A percentile compares a stretch with the other conserved stretches of the same genome.
Evolutionary conservation across 2,113 vertebrate species (phyloP).

Genomic region (Ceyx cyanopectus): DNA sequence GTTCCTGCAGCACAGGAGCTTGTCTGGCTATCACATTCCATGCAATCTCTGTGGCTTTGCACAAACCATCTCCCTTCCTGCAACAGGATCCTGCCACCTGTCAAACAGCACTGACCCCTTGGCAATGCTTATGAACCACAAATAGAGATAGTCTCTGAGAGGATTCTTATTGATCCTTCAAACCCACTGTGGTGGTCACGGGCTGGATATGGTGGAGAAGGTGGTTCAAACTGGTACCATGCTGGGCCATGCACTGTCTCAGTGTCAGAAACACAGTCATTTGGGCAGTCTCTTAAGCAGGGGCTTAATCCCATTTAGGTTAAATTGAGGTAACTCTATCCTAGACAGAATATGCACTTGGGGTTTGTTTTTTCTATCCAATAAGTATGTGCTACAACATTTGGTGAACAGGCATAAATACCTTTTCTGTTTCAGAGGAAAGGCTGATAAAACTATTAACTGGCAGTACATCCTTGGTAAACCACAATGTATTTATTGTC

Average conservation of each 20-base stretch:
- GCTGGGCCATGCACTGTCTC: accelerated
- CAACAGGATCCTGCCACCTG: neutral
- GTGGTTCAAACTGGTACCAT: neutral
- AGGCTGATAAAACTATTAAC: neutral
- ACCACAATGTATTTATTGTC: neutral
- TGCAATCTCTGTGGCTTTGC: neutral
- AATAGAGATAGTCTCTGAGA: neutral
- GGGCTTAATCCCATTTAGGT: neutral
- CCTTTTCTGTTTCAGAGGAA: neutral
- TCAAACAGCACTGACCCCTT: neutral
- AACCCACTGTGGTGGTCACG: neutral
- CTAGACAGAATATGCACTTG: neutral
- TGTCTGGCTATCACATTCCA: neutral
- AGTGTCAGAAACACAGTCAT: neutral
- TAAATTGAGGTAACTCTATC: neutral
- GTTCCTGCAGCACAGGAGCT: neutral
- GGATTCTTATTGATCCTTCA: neutral
- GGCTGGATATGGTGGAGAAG: neutral
- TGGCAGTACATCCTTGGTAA: neutral
- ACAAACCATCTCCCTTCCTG: neutral
- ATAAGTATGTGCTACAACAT: neutral
- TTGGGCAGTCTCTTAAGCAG: neutral
- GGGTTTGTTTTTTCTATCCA: neutral
- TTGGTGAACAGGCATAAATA: neutral
- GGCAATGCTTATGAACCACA: neutral